phyloP scores from a whole-genome alignment of 92 coral and sea anemone species.

The Plumapathes pennacea region DNA sequence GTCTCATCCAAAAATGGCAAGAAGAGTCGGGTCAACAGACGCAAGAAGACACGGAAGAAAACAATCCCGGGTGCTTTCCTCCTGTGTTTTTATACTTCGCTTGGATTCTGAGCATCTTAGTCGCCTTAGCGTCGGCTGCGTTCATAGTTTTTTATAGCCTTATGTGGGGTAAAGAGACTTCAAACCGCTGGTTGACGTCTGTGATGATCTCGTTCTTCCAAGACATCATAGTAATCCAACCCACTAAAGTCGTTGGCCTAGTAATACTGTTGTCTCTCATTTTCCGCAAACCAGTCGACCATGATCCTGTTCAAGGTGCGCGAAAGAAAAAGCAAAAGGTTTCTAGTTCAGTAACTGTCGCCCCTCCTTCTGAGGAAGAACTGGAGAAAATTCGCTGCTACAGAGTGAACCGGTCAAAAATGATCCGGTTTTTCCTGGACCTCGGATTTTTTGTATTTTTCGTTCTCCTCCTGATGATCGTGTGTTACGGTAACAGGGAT shows the following conservation, averaged over 20 bases:
- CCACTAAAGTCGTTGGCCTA: constrained; percentile 60
- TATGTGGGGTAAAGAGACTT: constrained; percentile 68
- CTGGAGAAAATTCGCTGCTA: constrained; percentile 52
- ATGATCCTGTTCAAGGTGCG: constrained; percentile 56
- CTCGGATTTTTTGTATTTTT: constrained; percentile 52
- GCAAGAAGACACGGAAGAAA: neutral
- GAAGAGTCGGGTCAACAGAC: neutral
- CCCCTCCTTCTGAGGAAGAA: constrained; percentile 55
- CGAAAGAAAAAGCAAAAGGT: constrained; percentile 22
- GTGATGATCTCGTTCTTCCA: constrained; percentile 74
- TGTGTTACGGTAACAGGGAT: constrained; percentile 69
- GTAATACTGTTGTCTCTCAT: constrained; percentile 59
- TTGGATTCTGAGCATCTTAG: constrained; percentile 56
- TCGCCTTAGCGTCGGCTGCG: constrained; percentile 58
- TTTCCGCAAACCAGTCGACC: constrained; percentile 64
- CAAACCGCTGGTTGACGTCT: constrained; percentile 73
- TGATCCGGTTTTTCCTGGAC: constrained; percentile 54
- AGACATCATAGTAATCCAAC: constrained; percentile 68
- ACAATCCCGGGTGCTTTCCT: constrained; percentile 69
- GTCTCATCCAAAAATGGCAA: too few relatives aligned
- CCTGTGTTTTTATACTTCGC: constrained; percentile 59
- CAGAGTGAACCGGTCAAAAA: constrained; percentile 44
- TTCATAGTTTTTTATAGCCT: constrained; percentile 75
- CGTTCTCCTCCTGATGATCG: constrained; percentile 53
- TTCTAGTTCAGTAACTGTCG: neutral